Evolutionary conservation across 1,140 invertebrate species (phyloP).

Genomic region (Cherax destructor): DNA sequence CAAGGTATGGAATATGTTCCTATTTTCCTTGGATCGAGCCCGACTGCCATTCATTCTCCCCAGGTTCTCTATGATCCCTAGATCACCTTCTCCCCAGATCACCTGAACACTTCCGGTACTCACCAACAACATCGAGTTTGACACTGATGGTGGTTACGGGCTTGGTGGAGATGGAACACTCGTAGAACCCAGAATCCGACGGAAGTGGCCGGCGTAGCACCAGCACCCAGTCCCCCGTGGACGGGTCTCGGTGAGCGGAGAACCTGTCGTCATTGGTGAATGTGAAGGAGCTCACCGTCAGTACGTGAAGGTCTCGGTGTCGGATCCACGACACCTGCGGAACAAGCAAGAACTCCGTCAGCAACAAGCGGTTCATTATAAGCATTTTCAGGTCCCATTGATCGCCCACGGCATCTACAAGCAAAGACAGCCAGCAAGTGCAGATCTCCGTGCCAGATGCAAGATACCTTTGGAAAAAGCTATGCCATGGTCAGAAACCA

Average conservation of each 20-base stretch:
- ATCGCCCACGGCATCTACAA: too few relatives aligned
- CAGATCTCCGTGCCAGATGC: too few relatives aligned
- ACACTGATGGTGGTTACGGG: constrained; percentile 20
- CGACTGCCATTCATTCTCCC: too few relatives aligned
- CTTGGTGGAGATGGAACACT: constrained; percentile 40
- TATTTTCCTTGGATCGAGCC: too few relatives aligned
- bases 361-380: too few relatives aligned
- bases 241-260: constrained; percentile 33
- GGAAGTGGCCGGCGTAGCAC: constrained; percentile 19
- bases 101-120: not conserved
- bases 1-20: too few relatives aligned
- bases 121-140: constrained; percentile 16
- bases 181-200: constrained; percentile 41
- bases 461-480: too few relatives aligned
- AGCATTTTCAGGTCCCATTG: too few relatives aligned
- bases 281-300: constrained; percentile 43
- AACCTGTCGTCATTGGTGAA: constrained; percentile 48
- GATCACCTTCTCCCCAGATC: not conserved
- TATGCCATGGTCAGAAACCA: too few relatives aligned
- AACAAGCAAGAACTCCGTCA: not conserved
- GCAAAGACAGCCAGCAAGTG: too few relatives aligned
- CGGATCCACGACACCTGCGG: constrained; percentile 51
- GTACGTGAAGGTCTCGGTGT: constrained; percentile 35
- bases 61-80: not conserved
- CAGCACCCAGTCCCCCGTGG: constrained; percentile 42